Conservation (phyloP, 1,140 invertebrate species). For the Pectinophora gossypiella region DNA sequence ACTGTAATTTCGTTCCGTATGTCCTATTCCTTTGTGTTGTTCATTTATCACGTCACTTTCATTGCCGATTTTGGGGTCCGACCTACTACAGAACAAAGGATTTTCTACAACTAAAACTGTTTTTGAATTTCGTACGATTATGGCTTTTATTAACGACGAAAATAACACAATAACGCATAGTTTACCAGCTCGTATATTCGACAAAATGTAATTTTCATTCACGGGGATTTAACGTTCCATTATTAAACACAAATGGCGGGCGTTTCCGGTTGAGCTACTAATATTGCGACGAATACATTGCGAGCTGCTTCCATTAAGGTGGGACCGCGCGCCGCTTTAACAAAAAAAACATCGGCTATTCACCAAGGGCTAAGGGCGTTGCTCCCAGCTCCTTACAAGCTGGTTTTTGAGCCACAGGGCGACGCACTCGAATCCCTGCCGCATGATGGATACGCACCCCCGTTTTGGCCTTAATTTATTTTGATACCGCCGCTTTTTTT, state of each 20-base stretch:
- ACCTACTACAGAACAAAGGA: too few species aligned
- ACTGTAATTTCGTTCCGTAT: too few species aligned
- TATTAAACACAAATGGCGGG: not conserved
- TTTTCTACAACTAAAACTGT: too few species aligned
- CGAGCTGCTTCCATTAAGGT: not conserved
- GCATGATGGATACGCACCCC: conserved; percentile 16
- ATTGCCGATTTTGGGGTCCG: too few species aligned
- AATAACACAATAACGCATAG: too few species aligned
- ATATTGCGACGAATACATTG: not conserved
- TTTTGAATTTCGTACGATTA: too few species aligned
- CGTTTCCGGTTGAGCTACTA: not conserved
- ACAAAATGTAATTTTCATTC: too few species aligned
- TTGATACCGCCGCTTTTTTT: not conserved
- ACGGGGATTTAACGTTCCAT: too few species aligned
- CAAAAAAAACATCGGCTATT: conserved; percentile 19
- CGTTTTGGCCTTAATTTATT: not conserved
- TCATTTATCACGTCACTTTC: too few species aligned
- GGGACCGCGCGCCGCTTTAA: not conserved
- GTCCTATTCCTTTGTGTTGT: too few species aligned
- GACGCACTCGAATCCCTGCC: conserved; percentile 37
- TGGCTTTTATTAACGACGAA: too few species aligned
- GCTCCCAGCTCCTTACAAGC: conserved; percentile 40
- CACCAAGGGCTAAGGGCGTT: conserved; percentile 55
- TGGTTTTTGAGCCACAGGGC: conserved; percentile 44
- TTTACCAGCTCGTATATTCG: too few species aligned